Evolutionary conservation across 2,888 invertebrate species (phyloP).

Genomic region (Leucozona laternaria): DNA sequence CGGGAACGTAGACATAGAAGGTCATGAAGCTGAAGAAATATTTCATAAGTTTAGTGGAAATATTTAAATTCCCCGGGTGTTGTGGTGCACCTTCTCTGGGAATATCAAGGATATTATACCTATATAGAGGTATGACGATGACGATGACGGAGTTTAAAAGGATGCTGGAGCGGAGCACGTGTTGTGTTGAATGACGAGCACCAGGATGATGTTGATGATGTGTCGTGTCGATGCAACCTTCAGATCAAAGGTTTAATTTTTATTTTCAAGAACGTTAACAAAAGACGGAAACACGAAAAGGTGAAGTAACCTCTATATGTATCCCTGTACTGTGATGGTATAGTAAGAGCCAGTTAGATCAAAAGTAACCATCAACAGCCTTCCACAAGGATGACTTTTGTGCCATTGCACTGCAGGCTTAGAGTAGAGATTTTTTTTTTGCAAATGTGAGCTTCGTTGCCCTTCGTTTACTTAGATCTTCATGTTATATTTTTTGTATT

Average conservation of each 20-base stretch:
- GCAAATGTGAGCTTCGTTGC: constrained; percentile 53
- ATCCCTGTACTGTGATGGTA: background rate
- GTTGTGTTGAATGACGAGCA: constrained; percentile 47
- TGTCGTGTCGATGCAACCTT: constrained; percentile 67
- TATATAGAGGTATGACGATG: background rate
- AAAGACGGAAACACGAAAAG: constrained; percentile 23
- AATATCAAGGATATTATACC: constrained; percentile 10
- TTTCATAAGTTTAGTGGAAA: constrained; percentile 70
- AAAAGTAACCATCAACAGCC: constrained; percentile 70
- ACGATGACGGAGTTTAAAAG: background rate
- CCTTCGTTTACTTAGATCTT: constrained; percentile 70
- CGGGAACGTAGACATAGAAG: constrained; percentile 57
- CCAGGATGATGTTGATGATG: constrained; percentile 23
- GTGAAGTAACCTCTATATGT: background rate
- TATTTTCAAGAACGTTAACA: constrained; percentile 57
- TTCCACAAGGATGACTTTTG: constrained; percentile 70
- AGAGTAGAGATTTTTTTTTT: constrained; percentile 36
- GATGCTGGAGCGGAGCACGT: constrained; percentile 56
- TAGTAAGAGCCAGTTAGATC: constrained; percentile 59
- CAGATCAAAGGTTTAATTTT: constrained; percentile 69
- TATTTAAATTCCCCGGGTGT: constrained; percentile 65
- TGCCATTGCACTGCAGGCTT: constrained; percentile 67
- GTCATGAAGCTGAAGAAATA: constrained; percentile 73
- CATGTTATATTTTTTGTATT: constrained; percentile 34
- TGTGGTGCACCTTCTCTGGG: constrained; percentile 46